phyloP scores from a whole-genome alignment of 2,113 vertebrate species.

The Alligator sinensis region DNA sequence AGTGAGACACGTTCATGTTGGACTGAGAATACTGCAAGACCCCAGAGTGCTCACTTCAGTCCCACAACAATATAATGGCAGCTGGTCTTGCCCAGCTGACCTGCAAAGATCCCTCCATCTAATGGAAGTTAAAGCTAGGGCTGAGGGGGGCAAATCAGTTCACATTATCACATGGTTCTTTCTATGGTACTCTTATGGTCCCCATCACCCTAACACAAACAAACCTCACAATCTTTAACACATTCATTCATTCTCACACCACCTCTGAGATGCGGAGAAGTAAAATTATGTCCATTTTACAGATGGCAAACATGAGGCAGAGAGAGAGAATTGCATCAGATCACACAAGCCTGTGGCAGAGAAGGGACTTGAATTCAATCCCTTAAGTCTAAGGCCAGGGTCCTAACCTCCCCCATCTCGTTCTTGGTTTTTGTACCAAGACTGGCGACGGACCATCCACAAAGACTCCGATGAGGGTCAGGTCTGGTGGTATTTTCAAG shows the following conservation, averaged over 20 bases:
- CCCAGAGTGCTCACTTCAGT: no score
- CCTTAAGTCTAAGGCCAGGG: neutral
- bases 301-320: slow-evolving; percentile 34
- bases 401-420: neutral
- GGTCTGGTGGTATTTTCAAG: neutral
- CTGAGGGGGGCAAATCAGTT: no score
- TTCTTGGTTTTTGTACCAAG: neutral
- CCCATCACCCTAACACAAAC: no score
- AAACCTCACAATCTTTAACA: no score
- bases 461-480: neutral
- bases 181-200: no score
- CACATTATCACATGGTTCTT: no score
- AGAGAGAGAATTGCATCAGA: neutral
- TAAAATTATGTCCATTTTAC: neutral
- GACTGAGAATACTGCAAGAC: no score
- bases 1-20: no score
- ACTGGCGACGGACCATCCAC: neutral
- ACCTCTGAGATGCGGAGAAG: neutral
- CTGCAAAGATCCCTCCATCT: no score
- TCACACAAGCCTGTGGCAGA: neutral
- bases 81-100: no score
- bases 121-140: no score
- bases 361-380: neutral
- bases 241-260: neutral
- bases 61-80: no score